phyloP scores from a whole-genome alignment of 2,113 vertebrate species.

The Tychaedon coryphoeus region DNA sequence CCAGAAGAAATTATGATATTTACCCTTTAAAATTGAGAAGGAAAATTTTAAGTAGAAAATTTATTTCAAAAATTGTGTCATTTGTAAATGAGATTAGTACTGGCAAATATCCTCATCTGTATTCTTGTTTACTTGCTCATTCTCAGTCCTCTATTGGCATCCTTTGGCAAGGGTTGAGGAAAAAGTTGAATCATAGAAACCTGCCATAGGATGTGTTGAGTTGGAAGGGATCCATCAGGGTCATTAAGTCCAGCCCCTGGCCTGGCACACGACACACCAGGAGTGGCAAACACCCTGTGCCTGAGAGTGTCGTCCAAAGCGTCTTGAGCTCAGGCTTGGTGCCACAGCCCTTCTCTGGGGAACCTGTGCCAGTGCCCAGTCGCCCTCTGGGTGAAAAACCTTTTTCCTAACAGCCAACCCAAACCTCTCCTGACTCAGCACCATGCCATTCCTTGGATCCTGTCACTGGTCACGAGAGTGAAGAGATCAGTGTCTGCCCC shows the following conservation, averaged over 20 bases:
- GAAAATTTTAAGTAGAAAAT: background rate
- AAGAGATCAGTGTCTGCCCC: background rate
- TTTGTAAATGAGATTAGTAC: background rate
- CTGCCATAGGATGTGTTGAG: background rate
- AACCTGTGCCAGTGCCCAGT: background rate
- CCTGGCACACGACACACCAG: background rate
- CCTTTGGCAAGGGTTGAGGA: background rate
- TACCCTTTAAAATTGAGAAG: background rate
- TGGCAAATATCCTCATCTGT: background rate
- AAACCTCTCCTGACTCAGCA: background rate
- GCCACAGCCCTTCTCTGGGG: too few relatives aligned
- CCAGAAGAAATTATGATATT: background rate
- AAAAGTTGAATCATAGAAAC: background rate
- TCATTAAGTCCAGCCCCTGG: background rate
- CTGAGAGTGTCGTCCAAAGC: background rate
- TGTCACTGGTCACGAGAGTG: background rate
- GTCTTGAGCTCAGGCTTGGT: background rate
- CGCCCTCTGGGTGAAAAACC: background rate
- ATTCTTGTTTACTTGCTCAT: background rate
- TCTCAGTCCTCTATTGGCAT: background rate
- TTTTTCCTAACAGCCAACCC: background rate
- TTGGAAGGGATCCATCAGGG: background rate
- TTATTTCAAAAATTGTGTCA: background rate
- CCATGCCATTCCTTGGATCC: background rate
- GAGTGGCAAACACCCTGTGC: too few relatives aligned